phyloP scores from a whole-genome alignment of 2,888 invertebrate genomes.

The Drosophila siamana region DNA sequence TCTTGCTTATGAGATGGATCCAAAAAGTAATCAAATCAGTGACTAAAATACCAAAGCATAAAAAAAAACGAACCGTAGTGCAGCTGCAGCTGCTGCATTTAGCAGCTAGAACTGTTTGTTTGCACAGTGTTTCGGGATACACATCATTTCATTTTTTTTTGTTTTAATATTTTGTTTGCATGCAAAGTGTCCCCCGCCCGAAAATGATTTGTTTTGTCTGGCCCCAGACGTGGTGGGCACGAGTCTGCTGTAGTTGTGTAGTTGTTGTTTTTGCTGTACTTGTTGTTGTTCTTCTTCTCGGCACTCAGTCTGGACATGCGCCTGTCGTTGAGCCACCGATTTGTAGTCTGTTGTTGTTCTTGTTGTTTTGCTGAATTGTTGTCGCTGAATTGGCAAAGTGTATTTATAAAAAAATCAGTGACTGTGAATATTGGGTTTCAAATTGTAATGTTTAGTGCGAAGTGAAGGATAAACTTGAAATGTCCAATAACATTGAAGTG shows the following conservation, averaged over 20 bases:
- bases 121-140: constrained; percentile 56
- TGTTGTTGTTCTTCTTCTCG: constrained; percentile 4
- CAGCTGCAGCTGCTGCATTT: constrained; percentile 47
- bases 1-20: constrained; percentile 81
- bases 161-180: constrained; percentile 38
- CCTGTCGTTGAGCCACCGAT: constrained; percentile 23
- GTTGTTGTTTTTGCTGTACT: not conserved
- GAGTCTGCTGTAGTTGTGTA: constrained; percentile 10
- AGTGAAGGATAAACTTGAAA: not conserved
- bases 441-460: constrained; percentile 22
- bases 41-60: constrained; percentile 10
- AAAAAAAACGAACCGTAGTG: constrained; percentile 1
- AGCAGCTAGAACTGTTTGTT: constrained; percentile 57
- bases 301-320: constrained; percentile 47
- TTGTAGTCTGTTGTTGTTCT: constrained; percentile 2
- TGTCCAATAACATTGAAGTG: not conserved
- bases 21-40: constrained; percentile 82
- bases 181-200: constrained; percentile 30
- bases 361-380: constrained; percentile 9
- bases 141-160: constrained; percentile 23
- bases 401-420: constrained; percentile 14
- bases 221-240: constrained; percentile 38
- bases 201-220: constrained; percentile 81
- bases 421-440: constrained; percentile 48
- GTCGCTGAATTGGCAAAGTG: constrained; percentile 26